Evolutionary conservation across 1,140 invertebrate species (phyloP), one percentile per base, ranked within the genome.

Genomic region (Drosophila mauritiana): DNA sequence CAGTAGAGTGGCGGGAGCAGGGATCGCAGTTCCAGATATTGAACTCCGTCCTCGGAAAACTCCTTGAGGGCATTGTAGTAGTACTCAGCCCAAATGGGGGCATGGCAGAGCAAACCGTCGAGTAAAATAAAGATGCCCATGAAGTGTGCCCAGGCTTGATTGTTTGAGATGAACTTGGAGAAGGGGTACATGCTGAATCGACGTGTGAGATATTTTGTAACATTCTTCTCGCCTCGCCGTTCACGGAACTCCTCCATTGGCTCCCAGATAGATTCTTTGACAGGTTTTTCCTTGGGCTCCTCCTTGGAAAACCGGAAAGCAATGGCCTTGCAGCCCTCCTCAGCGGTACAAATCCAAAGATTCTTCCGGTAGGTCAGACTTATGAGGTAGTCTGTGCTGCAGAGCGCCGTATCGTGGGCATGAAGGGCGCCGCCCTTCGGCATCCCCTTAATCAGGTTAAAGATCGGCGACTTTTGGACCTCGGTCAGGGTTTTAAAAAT

Each of bases 341-440:
- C 49, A 0, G 63, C 36, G 0, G 67, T 76, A 43, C 84, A 90
- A 5, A 89, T 79, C 85, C 84, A 90, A 7, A 89, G 56, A 49
- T 90, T 34, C 20, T 84, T 34, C 0, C 80, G 80, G 27, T 77
- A 79, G 1, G 84, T 90, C 3, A 90, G 46, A 4, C 45, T 11
- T 0, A 89, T 65, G 0, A 90, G 57, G 84, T 94, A 97, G 42
- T 96, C 94, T 0, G 93, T 90, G 15, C 94, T 94, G 3, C 94
- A 93, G 0, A 96, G 92, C 0, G 95, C 94, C 25, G 94, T 94
- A 58, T 96, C 95, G 70, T 97, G 96, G 0, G 94, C 93, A 86
- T 97, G 96, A 0, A 97, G 92, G 0, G 94, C 94, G 0, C 94
- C 95, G 12, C 96, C 96, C 93, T 96, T 95, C 1, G 96, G 95